Evolutionary conservation across 2,888 invertebrate species (phyloP).

Genomic region (Lasioglossum calceatum): DNA sequence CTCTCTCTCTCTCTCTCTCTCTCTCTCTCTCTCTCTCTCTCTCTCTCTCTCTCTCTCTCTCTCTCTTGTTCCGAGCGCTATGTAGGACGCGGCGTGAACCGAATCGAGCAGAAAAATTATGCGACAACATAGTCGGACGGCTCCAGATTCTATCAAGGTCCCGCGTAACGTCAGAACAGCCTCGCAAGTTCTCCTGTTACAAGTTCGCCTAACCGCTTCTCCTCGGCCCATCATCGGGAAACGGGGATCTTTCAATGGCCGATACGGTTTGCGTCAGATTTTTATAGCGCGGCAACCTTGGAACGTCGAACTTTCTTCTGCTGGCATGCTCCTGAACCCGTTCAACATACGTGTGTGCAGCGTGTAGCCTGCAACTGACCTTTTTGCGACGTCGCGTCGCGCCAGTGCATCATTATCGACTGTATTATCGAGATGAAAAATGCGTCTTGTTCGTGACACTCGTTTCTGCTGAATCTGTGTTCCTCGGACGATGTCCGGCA

Average conservation of each 20-base stretch:
- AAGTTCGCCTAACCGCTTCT: not conserved
- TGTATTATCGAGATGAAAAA: not conserved
- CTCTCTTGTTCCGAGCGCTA: constrained; percentile 11
- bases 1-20: not conserved
- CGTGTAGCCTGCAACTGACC: not conserved
- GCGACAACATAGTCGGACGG: constrained; percentile 8
- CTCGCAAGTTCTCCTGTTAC: not conserved
- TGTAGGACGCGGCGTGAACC: constrained; percentile 33
- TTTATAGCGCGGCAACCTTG: not conserved
- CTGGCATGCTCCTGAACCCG: not conserved
- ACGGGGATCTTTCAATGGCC: not conserved
- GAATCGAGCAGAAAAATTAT: constrained; percentile 40
- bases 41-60: not conserved
- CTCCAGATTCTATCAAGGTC: constrained; percentile 27
- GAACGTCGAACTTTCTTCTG: not conserved
- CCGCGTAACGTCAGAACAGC: not conserved
- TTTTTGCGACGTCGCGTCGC: not conserved
- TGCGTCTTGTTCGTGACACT: not conserved
- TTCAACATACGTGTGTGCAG: not conserved
- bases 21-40: not conserved
- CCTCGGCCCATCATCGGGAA: not conserved
- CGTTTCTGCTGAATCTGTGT: not conserved
- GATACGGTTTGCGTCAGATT: not conserved
- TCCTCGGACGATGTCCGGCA: not conserved
- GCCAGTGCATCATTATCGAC: not conserved